These are phyloP conservation scores for Torymus aiolomorphi DNA, from an alignment of 2,888 invertebrate species.

Conservation along the genomic window DNA sequence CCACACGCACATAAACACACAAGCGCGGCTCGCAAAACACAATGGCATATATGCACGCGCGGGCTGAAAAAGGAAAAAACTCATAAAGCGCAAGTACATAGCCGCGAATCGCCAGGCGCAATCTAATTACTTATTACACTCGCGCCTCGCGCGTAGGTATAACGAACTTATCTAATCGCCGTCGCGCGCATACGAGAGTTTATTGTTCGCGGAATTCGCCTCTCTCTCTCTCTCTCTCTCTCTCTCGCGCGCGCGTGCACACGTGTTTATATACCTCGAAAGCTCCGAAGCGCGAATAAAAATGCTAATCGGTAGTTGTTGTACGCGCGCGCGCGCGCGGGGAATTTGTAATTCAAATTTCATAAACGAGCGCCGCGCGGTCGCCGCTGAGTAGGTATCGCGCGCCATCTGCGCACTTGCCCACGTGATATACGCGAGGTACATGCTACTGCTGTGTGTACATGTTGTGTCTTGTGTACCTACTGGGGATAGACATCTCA, in stretches of 20 bases:
- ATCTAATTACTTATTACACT: neutral
- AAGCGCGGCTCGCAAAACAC: no score
- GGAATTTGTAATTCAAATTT: conserved; percentile 53
- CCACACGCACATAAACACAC: no score
- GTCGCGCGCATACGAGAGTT: neutral
- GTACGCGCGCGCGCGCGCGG: neutral
- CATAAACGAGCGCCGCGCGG: conserved; percentile 10
- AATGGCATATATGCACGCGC: no score
- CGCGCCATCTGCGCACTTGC: conserved; percentile 4
- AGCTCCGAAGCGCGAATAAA: conserved; percentile 3
- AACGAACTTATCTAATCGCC: neutral
- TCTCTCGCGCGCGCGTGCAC: no score
- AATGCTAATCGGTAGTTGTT: conserved; percentile 27
- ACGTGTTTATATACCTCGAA: no score
- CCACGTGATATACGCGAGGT: no score
- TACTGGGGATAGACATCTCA: no score
- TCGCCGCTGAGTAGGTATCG: conserved; percentile 29
- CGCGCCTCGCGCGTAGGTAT: neutral
- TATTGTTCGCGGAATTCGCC: neutral
- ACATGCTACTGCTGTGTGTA: no score
- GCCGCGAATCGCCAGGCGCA: no score
- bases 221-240: no score
- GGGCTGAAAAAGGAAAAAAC: neutral
- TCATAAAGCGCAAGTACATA: no score
- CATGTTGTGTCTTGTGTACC: no score